Percentiles rank a stretch among this genome's conserved stretches.
These are phyloP conservation scores for Lagopus leucura DNA, from an alignment of 2,113 vertebrate genomes.

Conservation along the genomic window DNA sequence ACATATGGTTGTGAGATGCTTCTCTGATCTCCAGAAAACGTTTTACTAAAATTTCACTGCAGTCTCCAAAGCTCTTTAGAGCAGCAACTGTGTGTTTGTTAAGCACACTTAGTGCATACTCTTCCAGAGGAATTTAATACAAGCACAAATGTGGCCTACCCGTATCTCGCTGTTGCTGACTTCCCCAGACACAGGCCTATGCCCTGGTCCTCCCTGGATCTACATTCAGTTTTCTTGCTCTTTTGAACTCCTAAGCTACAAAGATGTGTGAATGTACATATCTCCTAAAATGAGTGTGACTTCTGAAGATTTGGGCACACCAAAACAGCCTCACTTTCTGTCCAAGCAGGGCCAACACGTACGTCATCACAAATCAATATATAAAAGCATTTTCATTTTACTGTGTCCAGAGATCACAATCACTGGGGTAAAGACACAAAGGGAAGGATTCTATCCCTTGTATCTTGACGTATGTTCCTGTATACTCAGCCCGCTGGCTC, in stretches of 20 bases:
- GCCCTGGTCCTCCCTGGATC: background rate
- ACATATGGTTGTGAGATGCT: background rate
- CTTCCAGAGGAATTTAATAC: background rate
- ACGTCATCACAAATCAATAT: rapidly evolving
- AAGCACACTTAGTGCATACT: rapidly evolving
- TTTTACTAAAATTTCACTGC: background rate
- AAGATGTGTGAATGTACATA: background rate
- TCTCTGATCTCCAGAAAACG: background rate
- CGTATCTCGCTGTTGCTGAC: background rate
- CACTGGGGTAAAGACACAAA: rapidly evolving
- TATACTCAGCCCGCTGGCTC: background rate
- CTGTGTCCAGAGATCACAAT: background rate
- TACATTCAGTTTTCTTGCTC: background rate
- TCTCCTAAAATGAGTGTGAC: rapidly evolving
- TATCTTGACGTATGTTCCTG: background rate
- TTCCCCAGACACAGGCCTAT: background rate
- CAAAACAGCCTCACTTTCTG: background rate
- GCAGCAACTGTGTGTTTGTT: background rate
- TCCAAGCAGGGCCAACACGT: rapidly evolving
- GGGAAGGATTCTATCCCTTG: background rate
- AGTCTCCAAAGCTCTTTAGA: background rate
- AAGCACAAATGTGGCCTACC: background rate
- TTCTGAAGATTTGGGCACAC: background rate
- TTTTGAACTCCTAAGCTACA: background rate
- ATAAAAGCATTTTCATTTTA: background rate